These are phyloP conservation scores for Lepetodrilus schrolli DNA, from an alignment of 2,888 invertebrate species.

Conservation along the genomic window DNA sequence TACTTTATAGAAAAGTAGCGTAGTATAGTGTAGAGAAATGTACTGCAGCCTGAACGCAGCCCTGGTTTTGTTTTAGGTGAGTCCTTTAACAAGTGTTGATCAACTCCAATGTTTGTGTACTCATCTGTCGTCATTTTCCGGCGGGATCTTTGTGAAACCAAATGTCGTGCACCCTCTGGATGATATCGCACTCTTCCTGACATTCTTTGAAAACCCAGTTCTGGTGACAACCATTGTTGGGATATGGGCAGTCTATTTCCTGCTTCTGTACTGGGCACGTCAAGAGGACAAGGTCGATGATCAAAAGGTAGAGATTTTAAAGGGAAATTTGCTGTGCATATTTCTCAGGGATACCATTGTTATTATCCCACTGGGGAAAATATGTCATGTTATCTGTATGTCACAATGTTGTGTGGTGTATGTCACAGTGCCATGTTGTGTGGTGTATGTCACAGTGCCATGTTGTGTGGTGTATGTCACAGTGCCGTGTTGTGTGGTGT, in stretches of 20 bases:
- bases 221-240: conserved; percentile 54
- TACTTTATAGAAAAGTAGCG: not conserved
- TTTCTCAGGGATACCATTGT: too few relatives aligned
- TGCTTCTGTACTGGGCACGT: conserved; percentile 56
- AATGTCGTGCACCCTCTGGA: conserved; percentile 52
- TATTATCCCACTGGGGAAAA: too few relatives aligned
- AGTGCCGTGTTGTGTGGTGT: too few relatives aligned
- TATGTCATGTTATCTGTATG: too few relatives aligned
- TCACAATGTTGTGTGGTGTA: too few relatives aligned
- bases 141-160: conserved; percentile 54
- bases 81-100: conserved; percentile 34
- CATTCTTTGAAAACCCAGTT: conserved; percentile 66
- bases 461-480: too few relatives aligned
- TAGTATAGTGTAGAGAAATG: not conserved
- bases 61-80: not conserved
- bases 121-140: conserved; percentile 61
- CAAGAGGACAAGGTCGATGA: conserved; percentile 52
- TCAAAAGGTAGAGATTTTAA: too few relatives aligned
- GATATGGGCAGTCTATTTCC: conserved; percentile 59
- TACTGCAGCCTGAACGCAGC: too few relatives aligned
- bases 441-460: too few relatives aligned
- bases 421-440: too few relatives aligned
- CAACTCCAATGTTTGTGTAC: conserved; percentile 51
- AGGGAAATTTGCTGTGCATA: too few relatives aligned
- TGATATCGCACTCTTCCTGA: conserved; percentile 53